These are phyloP conservation scores for Neelides folsomi DNA, from an alignment of 2,888 invertebrate genomes.

Conservation along the genomic window DNA sequence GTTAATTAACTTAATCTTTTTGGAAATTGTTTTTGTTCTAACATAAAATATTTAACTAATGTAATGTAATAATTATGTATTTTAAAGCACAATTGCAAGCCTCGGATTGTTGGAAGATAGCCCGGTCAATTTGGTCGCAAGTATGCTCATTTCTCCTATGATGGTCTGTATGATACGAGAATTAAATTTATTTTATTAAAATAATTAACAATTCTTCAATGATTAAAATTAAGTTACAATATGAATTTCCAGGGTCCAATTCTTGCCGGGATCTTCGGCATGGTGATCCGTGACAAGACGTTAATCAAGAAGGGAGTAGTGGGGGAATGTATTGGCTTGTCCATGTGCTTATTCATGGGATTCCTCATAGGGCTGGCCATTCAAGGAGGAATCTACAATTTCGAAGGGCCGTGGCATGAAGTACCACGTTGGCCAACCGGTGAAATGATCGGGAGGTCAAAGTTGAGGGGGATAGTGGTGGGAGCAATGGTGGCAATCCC, in stretches of 20 bases:
- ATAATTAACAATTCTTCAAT: too few relatives aligned
- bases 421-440: conserved; percentile 50
- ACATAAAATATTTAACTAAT: too few relatives aligned
- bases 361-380: conserved; percentile 53
- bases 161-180: conserved; percentile 40
- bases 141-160: conserved; percentile 63
- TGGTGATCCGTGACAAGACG: conserved; percentile 51
- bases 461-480: conserved; percentile 15
- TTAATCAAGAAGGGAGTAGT: conserved; percentile 51
- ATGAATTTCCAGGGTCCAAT: conserved; percentile 60
- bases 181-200: conserved; percentile 38
- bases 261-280: conserved; percentile 60
- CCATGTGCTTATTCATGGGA: conserved; percentile 52
- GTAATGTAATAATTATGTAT: too few relatives aligned
- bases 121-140: conserved; percentile 58
- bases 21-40: too few relatives aligned
- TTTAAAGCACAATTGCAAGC: conserved; percentile 54
- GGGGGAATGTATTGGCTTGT: conserved; percentile 54
- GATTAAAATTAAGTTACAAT: too few relatives aligned
- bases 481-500: conserved; percentile 49
- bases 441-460: conserved; percentile 51
- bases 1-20: too few relatives aligned
- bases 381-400: conserved; percentile 39
- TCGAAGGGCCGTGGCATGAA: conserved; percentile 45
- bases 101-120: conserved; percentile 61